phyloP scores from a whole-genome alignment of 1,140 invertebrate species.

The Atta colombica region DNA sequence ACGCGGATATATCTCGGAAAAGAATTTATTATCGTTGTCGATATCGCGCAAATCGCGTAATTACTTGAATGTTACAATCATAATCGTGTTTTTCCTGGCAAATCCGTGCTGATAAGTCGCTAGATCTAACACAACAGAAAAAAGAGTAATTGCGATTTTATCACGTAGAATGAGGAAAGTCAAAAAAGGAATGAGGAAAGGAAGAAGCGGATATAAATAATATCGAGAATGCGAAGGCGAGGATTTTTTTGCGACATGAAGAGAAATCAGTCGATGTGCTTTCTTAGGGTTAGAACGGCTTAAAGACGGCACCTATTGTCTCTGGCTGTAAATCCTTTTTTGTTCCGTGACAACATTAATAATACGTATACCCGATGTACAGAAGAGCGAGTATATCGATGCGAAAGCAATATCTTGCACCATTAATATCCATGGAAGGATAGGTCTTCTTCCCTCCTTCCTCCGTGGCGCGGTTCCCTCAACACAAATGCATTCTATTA shows the following conservation, averaged over 20 bases:
- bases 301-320: conserved; percentile 59
- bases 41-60: conserved; percentile 6
- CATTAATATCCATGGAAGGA: conserved; percentile 81
- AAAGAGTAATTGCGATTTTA: conserved; percentile 56
- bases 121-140: not conserved
- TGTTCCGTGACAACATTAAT: conserved; percentile 73
- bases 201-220: conserved; percentile 18
- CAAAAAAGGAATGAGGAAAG: not conserved
- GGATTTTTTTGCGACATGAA: not conserved
- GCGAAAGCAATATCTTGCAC: conserved; percentile 81
- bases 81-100: conserved; percentile 10
- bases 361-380: conserved; percentile 68
- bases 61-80: conserved; percentile 43
- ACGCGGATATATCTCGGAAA: conserved; percentile 25
- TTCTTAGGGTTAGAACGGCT: conserved; percentile 18
- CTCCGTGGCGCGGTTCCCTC: conserved; percentile 33
- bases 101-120: conserved; percentile 28
- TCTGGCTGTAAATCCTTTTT: conserved; percentile 65
- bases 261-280: conserved; percentile 27
- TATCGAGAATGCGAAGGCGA: not conserved
- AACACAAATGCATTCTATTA: conserved; percentile 76
- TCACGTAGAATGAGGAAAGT: conserved; percentile 14
- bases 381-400: conserved; percentile 56
- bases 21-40: conserved; percentile 43
- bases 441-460: conserved; percentile 60